phyloP scores from a whole-genome alignment of 2,888 invertebrate species.

The Melinopterus prodromus region DNA sequence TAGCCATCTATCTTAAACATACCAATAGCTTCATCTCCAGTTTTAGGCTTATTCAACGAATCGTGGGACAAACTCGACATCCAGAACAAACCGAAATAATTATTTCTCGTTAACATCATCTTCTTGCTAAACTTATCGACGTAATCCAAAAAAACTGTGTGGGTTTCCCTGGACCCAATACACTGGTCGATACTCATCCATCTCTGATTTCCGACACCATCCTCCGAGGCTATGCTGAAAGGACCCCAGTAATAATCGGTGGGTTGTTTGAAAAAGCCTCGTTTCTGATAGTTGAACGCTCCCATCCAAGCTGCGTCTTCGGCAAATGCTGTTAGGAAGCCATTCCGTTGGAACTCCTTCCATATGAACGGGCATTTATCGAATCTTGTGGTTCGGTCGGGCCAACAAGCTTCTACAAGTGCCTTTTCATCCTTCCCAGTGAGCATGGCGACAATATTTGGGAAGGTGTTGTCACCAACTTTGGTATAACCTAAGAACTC shows the following conservation, averaged over 20 bases:
- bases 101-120: conserved; percentile 66
- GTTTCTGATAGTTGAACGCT: conserved; percentile 81
- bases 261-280: conserved; percentile 80
- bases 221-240: conserved; percentile 74
- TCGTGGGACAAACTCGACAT: conserved; percentile 86
- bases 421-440: conserved; percentile 76
- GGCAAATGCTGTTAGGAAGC: conserved; percentile 80
- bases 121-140: conserved; percentile 69
- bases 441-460: conserved; percentile 84
- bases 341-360: conserved; percentile 77
- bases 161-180: conserved; percentile 73
- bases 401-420: conserved; percentile 71
- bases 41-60: conserved; percentile 77
- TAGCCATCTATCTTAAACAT: background rate
- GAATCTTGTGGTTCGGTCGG: conserved; percentile 62
- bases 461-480: conserved; percentile 94
- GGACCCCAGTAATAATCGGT: conserved; percentile 87
- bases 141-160: conserved; percentile 77
- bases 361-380: conserved; percentile 87
- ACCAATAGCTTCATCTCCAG: conserved; percentile 69
- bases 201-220: conserved; percentile 68
- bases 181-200: conserved; percentile 74
- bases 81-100: conserved; percentile 88
- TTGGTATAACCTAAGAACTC: conserved; percentile 92
- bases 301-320: conserved; percentile 85